Conservation (phyloP, 37 sponge, comb jelly and placozoan species). For the Oopsacas minuta region DNA sequence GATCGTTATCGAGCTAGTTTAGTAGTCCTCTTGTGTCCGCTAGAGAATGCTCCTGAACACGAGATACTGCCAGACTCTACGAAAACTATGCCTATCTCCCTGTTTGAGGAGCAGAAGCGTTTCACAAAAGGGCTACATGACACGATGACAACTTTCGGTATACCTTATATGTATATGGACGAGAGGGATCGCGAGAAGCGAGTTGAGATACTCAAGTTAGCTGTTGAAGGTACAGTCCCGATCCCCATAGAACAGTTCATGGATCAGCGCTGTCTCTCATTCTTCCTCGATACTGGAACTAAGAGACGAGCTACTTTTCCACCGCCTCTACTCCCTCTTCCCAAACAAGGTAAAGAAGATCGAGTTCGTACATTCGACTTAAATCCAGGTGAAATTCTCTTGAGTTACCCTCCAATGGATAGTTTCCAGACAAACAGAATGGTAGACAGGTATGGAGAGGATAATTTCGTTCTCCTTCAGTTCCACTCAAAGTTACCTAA, state of each 20-base stretch:
- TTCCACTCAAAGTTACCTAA: constrained; percentile 28
- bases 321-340: not conserved
- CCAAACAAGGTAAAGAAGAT: not conserved
- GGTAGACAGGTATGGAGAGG: constrained; percentile 31
- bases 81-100: no score
- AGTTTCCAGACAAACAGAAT: constrained; percentile 32
- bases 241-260: not conserved
- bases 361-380: not conserved
- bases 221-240: constrained; percentile 20
- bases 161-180: constrained; percentile 36
- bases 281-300: not conserved
- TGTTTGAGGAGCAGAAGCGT: constrained; percentile 23
- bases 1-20: constrained; percentile 27
- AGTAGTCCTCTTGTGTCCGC: constrained; percentile 42
- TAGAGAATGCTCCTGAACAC: constrained; percentile 31
- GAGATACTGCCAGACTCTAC: constrained; percentile 20
- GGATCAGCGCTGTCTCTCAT: not conserved
- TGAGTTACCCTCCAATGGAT: not conserved
- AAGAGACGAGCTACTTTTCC: not conserved
- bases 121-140: constrained; percentile 27
- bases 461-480: constrained; percentile 21
- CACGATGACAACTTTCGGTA: constrained; percentile 23
- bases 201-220: constrained; percentile 19
- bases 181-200: constrained; percentile 29
- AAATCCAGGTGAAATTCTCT: not conserved